Evolutionary conservation across 2,113 vertebrate genomes (phyloP).

Genomic region (Corynorhinus townsendii): DNA sequence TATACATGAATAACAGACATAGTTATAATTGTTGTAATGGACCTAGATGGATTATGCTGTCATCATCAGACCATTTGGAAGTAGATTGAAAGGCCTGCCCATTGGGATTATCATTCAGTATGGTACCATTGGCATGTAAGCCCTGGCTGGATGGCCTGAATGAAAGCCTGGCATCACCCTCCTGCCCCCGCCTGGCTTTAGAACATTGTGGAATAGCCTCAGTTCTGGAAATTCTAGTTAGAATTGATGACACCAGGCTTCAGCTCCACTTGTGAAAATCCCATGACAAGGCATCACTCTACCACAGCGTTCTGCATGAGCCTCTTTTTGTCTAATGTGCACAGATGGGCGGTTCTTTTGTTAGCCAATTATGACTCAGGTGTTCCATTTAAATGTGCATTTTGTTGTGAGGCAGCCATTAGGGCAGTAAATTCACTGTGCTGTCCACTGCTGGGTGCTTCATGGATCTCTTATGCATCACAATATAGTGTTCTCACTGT

Average conservation of each 20-base stretch:
- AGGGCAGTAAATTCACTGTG: neutral
- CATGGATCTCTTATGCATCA: neutral
- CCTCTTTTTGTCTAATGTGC: slow-evolving; percentile 34
- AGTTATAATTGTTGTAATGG: neutral
- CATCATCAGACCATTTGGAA: slow-evolving; percentile 44
- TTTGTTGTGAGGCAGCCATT: slow-evolving; percentile 22
- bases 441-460: neutral
- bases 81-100: neutral
- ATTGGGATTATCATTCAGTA: neutral
- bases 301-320: neutral
- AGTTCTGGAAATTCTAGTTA: neutral
- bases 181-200: neutral
- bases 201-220: slow-evolving; percentile 53
- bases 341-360: slow-evolving; percentile 65
- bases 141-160: neutral
- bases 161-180: neutral
- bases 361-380: slow-evolving; percentile 35
- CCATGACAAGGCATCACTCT: neutral
- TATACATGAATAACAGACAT: neutral
- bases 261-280: slow-evolving; percentile 21
- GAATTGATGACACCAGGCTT: slow-evolving; percentile 34
- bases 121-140: neutral
- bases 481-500: neutral
- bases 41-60: neutral
- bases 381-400: neutral